Evolutionary conservation across 1,140 invertebrate genomes (phyloP), one percentile per base, ranked within the genome.

Genomic region (Globodera ellingtonae): DNA sequence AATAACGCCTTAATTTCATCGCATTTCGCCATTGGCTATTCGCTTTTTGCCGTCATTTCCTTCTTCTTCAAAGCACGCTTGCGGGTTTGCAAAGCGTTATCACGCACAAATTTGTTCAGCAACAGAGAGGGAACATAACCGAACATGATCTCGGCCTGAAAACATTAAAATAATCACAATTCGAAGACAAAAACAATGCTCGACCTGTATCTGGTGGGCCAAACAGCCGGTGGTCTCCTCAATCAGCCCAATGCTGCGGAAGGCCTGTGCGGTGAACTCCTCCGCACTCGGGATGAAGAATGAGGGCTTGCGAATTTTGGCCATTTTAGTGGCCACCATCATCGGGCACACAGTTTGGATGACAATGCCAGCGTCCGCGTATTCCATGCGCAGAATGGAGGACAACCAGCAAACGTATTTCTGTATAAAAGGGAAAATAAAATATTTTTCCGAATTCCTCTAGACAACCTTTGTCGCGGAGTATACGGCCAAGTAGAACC

Each of bases 291-390:
- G 88, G 21, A 76, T 81, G 69, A 88, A 89, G 66, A 88, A 86
- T 7, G 88, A 88, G 4, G 84, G 59, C 13, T 81, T 71, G 65
- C 78, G 80, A n/a, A 85, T 81, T 69, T 88, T 86, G 24, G 84
- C 72, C 87, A 88, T 88, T 72, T 89, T 88, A 5, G 87, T 88
- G n/a, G 82, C 83, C 35, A 88, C 87, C 78, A 89, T 80, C 85
- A 89, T 87, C 47, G 87, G 87, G 75, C 78, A 79, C 24, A 79
- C 78, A 21, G 78, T 79, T 15, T 79, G 78, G 18, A 79, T 75
- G 15, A 50, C 47, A 21, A 79, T 79, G 66, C 50, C 69, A 18
- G 79, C 78, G 75, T 78, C 65, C 6, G 72, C 85, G 75, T 88
- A 88, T 76, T 88, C 87, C 62, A 82, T 84, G 24, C 84, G 83